Evolutionary conservation across 2,113 vertebrate genomes (phyloP), one percentile per base, ranked within the genome.

Genomic region (Triplophysa tibetana): DNA sequence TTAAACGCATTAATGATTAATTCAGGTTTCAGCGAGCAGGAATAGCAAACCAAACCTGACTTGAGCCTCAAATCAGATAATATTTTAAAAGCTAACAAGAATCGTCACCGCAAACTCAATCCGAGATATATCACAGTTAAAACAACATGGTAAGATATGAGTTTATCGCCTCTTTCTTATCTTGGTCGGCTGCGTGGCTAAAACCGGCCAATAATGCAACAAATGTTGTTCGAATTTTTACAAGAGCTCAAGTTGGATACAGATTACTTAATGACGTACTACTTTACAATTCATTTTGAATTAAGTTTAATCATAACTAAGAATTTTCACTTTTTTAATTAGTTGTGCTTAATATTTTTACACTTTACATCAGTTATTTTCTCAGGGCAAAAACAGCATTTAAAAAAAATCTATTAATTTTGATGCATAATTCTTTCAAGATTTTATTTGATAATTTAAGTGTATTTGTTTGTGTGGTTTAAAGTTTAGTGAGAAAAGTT

Each of bases 1-100:
- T 75, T 62, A 62, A 76, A 76, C 45, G 16, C 17, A 54, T 76
- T 48, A 76, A 64, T 64, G 43, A 64, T 33, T 65, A 0, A 52
- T 76, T 65, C 21, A 65, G 45, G 60, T 64, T 76, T 54, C 45
- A 52, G 26, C 65, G 24, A 75, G 12, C n/a, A 24, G 56, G 23
- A 61, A 17, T 61, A 8, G n/a, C 52, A 16, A 3, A 45, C 56
- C 33, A 72, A 75, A 62, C 26, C 33, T 38, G 38, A 45, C 10
- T 64, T 2, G n/a, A 58, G 8, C 54, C 54, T n/a, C n/a, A 58
- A 58, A n/a, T 21, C 54, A n/a, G 54, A 58, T 58, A 58, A 2
- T 8, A 62, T n/a, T 11, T 63, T 9, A 45, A 9, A 75, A 41
- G 19, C 54, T 63, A 29, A 19, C 52, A 5, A 26, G 8, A 69